phyloP scores from a whole-genome alignment of 2,113 vertebrate genomes.

The Okapia johnstoni region DNA sequence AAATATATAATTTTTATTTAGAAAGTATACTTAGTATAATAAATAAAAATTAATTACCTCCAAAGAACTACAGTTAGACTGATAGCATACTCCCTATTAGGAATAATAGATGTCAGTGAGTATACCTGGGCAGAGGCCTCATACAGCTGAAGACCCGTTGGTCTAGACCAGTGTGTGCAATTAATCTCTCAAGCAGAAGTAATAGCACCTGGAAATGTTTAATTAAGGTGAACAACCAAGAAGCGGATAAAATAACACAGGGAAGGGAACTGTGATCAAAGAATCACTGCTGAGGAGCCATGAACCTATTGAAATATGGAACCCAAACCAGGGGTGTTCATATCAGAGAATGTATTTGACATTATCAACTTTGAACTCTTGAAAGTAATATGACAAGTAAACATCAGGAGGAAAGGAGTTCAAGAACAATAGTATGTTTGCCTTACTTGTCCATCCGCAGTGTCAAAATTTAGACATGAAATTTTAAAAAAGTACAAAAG shows the following conservation, averaged over 20 bases:
- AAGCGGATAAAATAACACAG: not conserved
- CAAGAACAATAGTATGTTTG: not conserved
- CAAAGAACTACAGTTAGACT: not conserved
- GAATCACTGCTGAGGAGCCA: not conserved
- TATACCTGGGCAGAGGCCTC: not conserved
- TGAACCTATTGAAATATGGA: not conserved
- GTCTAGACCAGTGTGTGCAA: rapidly evolving
- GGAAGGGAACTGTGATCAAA: not conserved
- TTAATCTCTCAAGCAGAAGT: rapidly evolving
- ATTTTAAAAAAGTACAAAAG: not conserved
- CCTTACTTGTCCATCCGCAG: not conserved
- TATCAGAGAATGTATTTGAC: not conserved
- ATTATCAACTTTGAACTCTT: not conserved
- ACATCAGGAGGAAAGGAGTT: too few relatives aligned
- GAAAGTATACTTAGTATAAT: not conserved
- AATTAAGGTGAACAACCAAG: not conserved
- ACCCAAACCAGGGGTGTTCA: rapidly evolving
- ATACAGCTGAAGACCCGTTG: not conserved
- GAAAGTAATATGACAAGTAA: not conserved
- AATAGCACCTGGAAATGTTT: not conserved
- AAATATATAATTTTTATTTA: not conserved
- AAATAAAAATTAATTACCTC: not conserved
- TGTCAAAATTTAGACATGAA: not conserved
- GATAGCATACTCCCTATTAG: not conserved
- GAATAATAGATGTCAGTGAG: not conserved